These are phyloP conservation scores for Vimba vimba DNA, from an alignment of 2,113 vertebrate species.

Conservation along the genomic window DNA sequence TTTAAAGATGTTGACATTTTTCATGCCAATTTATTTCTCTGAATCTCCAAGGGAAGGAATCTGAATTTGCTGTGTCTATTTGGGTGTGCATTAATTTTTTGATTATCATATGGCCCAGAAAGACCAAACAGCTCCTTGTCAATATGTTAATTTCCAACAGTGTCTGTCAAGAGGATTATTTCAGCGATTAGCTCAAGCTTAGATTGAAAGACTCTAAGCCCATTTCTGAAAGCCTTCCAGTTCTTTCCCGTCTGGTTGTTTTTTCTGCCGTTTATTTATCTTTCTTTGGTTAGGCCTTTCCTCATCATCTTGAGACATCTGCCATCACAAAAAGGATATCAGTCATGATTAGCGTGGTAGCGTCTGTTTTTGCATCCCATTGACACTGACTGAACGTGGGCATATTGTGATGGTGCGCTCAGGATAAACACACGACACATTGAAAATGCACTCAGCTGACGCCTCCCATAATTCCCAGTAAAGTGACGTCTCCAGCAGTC, in stretches of 20 bases:
- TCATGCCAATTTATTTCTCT: not conserved
- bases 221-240: conserved; percentile 38
- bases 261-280: conserved; percentile 36
- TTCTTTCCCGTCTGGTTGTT: not conserved
- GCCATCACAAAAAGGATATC: conserved; percentile 21
- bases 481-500: not conserved
- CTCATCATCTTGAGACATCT: conserved; percentile 16
- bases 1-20: not conserved
- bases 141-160: conserved; percentile 27
- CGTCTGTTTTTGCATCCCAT: conserved; percentile 26
- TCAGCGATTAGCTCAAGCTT: conserved; percentile 30
- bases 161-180: conserved; percentile 30
- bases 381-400: not conserved
- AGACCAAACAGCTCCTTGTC: not conserved
- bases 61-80: not conserved
- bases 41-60: not conserved
- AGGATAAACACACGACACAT: not conserved
- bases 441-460: not conserved
- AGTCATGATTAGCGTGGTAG: not conserved
- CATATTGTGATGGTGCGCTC: not conserved
- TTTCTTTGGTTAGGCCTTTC: not conserved
- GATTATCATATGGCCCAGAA: not conserved
- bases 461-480: not conserved
- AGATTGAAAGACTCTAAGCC: conserved; percentile 29
- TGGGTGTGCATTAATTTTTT: not conserved